These are phyloP conservation scores for Pogonocichla stellata DNA, from an alignment of 2,113 vertebrate species.

Conservation along the genomic window DNA sequence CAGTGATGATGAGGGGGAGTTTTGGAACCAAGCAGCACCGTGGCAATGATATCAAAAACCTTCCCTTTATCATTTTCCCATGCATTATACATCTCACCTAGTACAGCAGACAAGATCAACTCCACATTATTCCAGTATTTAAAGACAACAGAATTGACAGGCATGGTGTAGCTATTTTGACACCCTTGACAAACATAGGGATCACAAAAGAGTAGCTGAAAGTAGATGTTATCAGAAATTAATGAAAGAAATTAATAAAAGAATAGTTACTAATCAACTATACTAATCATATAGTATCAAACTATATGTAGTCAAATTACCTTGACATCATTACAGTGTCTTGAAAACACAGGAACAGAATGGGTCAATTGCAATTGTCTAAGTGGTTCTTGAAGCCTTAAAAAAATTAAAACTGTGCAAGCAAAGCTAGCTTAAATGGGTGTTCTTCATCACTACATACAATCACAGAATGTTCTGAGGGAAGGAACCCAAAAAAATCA, in stretches of 20 bases:
- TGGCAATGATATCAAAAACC: neutral
- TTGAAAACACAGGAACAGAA: neutral
- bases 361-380: neutral
- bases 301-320: neutral
- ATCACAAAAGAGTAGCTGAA: neutral
- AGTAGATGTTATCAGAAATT: neutral
- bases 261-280: neutral
- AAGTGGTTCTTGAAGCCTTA: neutral
- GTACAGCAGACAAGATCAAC: neutral
- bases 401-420: neutral
- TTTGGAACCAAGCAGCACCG: neutral
- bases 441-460: neutral
- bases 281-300: neutral
- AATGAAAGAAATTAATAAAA: neutral
- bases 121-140: neutral
- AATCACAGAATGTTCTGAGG: neutral
- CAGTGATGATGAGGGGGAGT: neutral
- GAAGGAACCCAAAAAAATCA: neutral
- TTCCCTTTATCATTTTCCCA: neutral
- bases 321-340: neutral
- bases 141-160: neutral
- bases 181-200: accelerated
- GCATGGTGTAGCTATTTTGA: neutral
- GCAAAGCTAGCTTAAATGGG: neutral
- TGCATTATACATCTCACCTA: neutral